Base-by-base conservation (phyloP, 2,797 vertebrate genomes). In the Sandelia bainsii region DNA sequence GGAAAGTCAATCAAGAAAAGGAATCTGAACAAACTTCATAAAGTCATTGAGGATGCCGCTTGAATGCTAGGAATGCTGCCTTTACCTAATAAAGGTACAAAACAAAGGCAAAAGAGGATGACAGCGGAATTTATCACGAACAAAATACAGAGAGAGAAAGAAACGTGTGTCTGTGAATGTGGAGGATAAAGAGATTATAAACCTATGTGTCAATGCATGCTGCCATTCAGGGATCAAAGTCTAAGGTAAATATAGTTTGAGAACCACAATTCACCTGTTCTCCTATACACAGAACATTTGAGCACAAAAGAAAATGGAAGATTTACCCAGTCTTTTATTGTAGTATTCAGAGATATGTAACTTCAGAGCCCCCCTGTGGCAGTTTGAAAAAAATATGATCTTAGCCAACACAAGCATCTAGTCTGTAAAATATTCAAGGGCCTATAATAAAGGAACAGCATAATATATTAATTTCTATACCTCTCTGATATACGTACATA, bases 1-100 rank as follows among this genome's bases (percentile, higher is more conserved):
- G 84, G 91, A 92, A 92, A 91, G 84, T 84, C 83, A 87, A 88
- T 90, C 90, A 89, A 77, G 74, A 77, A 63, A 79, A 84, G 85
- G 76, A 77, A 51, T 88, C 86, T 20, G 73, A 67, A 66, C 75
- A 81, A 60, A 65, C 85, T 90, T 84, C 81, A 83, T 70, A 66
- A 77, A 86, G 80, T 69, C 63, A 79, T 66, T 23, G 51, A 86
- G 90, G 89, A 90, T 82, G 71, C 45, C 13, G 75, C 70, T 25
- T 75, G 88, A 87, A 88, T 92, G 90, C 80, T 22, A 71, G 83
- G 92, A 92, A 93, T 93, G 90, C 71, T 9, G 80, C 59, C 22
- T 52, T 79, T 60, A 77, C 72, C 75, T 70, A 59, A 78, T 80
- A 77, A 84, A 89, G 51, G 75, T 82, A 25, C 46, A 80, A 82